Conservation (phyloP, 2,113 vertebrate species). For the Hemiprocne comata region DNA sequence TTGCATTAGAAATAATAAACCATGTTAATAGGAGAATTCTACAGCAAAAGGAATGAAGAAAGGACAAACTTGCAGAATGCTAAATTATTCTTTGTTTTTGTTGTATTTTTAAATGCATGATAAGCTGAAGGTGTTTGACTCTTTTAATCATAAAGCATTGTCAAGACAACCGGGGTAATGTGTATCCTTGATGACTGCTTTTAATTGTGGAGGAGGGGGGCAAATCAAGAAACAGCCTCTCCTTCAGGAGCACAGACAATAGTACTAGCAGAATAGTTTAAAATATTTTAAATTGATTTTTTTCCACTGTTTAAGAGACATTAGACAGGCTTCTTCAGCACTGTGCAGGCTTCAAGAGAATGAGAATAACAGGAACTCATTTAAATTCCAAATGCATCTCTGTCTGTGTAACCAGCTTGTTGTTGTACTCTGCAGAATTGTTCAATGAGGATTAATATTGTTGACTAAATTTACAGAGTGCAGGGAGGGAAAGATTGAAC, state of each 20-base stretch:
- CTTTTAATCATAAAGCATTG: constrained; percentile 56
- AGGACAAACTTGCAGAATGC: background rate
- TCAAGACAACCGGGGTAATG: constrained; percentile 38
- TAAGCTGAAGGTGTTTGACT: constrained; percentile 32
- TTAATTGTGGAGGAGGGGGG: background rate
- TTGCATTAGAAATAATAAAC: background rate
- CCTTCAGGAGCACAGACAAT: background rate
- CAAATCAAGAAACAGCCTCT: background rate
- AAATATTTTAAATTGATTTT: constrained; percentile 29
- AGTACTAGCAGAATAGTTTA: background rate
- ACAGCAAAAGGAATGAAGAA: constrained; percentile 1
- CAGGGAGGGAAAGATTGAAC: constrained; percentile 32
- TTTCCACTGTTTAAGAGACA: constrained; percentile 18
- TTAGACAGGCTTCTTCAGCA: constrained; percentile 35
- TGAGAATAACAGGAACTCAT: constrained; percentile 52
- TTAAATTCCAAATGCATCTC: constrained; percentile 46
- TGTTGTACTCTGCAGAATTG: constrained; percentile 65
- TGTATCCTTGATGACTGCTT: constrained; percentile 25
- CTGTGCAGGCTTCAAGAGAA: constrained; percentile 49
- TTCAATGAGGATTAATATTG: constrained; percentile 66
- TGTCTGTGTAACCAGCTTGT: constrained; percentile 67
- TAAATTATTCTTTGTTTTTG: constrained; percentile 37
- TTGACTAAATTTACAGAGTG: constrained; percentile 52
- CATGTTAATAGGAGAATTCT: background rate
- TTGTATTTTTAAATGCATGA: background rate